Evolutionary conservation across 2,888 invertebrate genomes (phyloP), one percentile per base, ranked within the genome.

Genomic region (Stictocephala bisonia): DNA sequence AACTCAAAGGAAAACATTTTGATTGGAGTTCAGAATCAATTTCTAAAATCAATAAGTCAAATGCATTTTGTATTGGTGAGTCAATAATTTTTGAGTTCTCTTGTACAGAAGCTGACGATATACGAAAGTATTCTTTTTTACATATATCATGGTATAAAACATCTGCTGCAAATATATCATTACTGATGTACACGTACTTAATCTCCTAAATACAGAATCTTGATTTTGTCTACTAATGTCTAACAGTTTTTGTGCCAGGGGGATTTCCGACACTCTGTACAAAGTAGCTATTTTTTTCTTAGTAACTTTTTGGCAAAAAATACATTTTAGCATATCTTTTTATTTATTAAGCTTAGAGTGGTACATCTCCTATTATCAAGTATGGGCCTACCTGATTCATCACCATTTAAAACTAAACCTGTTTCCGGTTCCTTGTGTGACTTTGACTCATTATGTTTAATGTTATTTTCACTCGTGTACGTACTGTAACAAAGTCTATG

Each of bases 101-200:
- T n/a, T 60, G 13, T 48, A 48, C 18, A 13, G 48, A 48, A 6
- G 2, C 18, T 29, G 11, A 6, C 1, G 15, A 29, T 27, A 18
- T 31, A 20, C 60, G 29, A 60, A 60, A 31, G 35, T 60, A 60
- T 60, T 60, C 60, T 29, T 60, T 60, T 60, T 60, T 60, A 35
- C 60, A 31, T 15, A 31, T 26, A 9, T 60, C 60, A 60, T 60
- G 60, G 20, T 60, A 60, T 29, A 60, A 35, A 29, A 60, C 60
- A 29, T 60, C 35, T 15, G 60, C 60, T 1, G 60, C 29, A 31
- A 60, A 60, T 60, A 60, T 35, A 31, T 60, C 29, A 60, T 60
- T 60, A 60, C 60, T 29, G 60, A 20, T n/a, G 60, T 18, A 35
- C 60, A 60, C 4, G 60, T 60, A 31, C 60, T 60, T 60, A 60